Percentiles rank a stretch among this genome's conserved stretches.
Conservation (phyloP, 2,888 invertebrate genomes). For the Teleiodes luculella region DNA sequence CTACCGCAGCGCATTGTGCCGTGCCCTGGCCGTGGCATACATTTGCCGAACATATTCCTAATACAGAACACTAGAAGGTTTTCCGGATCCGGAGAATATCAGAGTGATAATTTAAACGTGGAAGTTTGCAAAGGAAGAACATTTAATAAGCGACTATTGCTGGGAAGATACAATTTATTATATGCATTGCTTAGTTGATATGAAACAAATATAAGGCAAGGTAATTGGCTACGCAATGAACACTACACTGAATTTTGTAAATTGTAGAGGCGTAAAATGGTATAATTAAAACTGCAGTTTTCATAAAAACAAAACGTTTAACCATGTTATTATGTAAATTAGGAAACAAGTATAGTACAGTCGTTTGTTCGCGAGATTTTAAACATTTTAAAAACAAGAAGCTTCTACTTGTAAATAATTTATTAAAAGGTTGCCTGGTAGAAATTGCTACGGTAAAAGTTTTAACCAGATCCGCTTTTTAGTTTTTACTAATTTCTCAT, state of each 20-base stretch:
- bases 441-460: too few species aligned
- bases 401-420: too few species aligned
- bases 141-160: background rate
- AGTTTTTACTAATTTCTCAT: too few species aligned
- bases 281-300: background rate
- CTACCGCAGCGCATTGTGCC: slow-evolving; percentile 26
- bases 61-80: slow-evolving; percentile 1
- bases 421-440: too few species aligned
- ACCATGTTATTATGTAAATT: background rate
- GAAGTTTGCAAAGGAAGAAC: background rate
- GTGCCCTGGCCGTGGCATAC: slow-evolving; percentile 32
- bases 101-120: background rate
- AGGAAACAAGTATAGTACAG: background rate
- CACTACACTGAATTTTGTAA: too few species aligned
- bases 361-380: background rate
- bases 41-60: slow-evolving; percentile 14
- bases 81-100: background rate
- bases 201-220: too few species aligned
- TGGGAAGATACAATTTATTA: too few species aligned
- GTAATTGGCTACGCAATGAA: too few species aligned
- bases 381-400: background rate
- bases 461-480: too few species aligned
- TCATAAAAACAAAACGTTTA: background rate
- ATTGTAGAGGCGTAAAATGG: too few species aligned
- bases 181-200: too few species aligned